Conservation (phyloP, 2,888 invertebrate genomes). For the Margaritifera margaritifera region DNA sequence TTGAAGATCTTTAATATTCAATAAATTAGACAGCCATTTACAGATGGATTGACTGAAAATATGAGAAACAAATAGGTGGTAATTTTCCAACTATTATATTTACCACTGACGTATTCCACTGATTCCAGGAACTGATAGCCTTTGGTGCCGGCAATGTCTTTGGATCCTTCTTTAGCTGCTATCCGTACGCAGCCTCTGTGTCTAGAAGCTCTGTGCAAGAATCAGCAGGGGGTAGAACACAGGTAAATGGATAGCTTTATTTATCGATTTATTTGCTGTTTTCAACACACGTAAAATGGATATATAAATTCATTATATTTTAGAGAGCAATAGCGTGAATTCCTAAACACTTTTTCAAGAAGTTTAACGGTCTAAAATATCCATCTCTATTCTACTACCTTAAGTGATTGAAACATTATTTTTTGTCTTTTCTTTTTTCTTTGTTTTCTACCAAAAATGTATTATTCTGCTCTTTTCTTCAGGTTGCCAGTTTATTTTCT, state of each 20-base stretch:
- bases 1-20: too few species aligned
- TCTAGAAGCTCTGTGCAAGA: conserved; percentile 82
- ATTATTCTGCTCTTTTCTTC: conserved; percentile 10
- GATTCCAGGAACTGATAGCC: conserved; percentile 67
- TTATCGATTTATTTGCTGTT: too few species aligned
- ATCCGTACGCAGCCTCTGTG: conserved; percentile 73
- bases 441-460: not conserved
- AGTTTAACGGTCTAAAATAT: not conserved
- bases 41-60: too few species aligned
- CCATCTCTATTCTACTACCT: not conserved
- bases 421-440: not conserved
- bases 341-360: too few species aligned
- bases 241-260: conserved; percentile 54
- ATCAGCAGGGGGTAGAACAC: conserved; percentile 87
- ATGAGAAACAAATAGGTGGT: too few species aligned
- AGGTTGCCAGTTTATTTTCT: conserved; percentile 61
- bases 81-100: too few species aligned
- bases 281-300: too few species aligned
- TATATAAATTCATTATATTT: too few species aligned
- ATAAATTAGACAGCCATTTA: too few species aligned
- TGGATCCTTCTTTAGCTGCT: conserved; percentile 76
- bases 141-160: conserved; percentile 76
- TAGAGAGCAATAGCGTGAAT: too few species aligned
- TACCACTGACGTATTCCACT: not conserved
- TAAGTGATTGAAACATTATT: not conserved